Base-by-base conservation (phyloP, 2,113 vertebrate genomes). In the Rattus norvegicus region DNA sequence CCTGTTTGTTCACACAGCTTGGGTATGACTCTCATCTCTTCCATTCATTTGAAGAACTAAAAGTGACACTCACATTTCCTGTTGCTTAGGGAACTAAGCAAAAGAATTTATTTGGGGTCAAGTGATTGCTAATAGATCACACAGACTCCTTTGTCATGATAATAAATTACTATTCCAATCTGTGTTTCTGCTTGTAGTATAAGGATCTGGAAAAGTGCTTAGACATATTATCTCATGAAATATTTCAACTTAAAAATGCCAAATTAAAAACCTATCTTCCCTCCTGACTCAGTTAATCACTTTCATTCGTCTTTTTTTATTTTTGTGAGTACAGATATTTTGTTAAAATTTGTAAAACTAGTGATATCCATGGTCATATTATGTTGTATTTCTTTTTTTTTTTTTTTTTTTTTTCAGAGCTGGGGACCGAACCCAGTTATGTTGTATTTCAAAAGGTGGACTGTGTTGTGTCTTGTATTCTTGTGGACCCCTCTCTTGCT, bases 381-480 rank as follows among this genome's bases (percentile, higher is more conserved):
- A 22, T 90, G 54, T 47, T 49, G 3, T 20, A 39, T 49, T 54
- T 54, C 47, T n/a, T n/a, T n/a, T n/a, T n/a, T n/a, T n/a, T n/a
- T n/a, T n/a, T n/a, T n/a, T n/a, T n/a, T n/a, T n/a, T n/a, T n/a
- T n/a, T n/a, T n/a, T n/a, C n/a, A n/a, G n/a, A n/a, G n/a, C n/a
- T n/a, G n/a, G n/a, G n/a, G n/a, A n/a, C n/a, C n/a, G n/a, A n/a
- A n/a, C n/a, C n/a, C n/a, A n/a, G n/a, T 76, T 8, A 22, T 90
- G 54, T 47, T 49, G 3, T 20, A 39, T 49, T 54, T 54, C 47
- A n/a, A 54, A 76, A 22, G 49, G 63, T 43, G 13, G 22, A 39
- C 33, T 10, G 3, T 4, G 28, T 0, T 20, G 1, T 67, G 36
- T 14, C 16, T 56, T 0, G 24, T 63, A 30, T 9, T 39, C 16